phyloP scores from a whole-genome alignment of 2,113 vertebrate species.

The Axis porcinus region DNA sequence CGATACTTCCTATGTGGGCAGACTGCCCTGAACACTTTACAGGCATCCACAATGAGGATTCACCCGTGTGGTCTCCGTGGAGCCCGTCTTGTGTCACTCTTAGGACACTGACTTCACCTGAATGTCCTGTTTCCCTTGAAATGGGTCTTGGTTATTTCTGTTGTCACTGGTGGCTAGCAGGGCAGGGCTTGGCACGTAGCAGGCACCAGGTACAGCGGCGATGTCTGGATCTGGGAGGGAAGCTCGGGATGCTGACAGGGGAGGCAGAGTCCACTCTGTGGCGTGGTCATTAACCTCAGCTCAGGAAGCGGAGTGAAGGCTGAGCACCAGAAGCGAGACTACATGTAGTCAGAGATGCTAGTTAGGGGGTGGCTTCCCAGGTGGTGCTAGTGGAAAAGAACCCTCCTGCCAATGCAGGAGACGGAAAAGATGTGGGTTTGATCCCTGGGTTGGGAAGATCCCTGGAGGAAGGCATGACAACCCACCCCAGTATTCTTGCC shows the following conservation, averaged over 20 bases:
- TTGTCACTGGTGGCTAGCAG: not conserved
- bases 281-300: not conserved
- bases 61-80: rapidly evolving
- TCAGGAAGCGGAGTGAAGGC: not conserved
- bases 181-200: not conserved
- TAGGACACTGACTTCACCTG: no score
- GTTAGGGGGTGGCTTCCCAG: not conserved
- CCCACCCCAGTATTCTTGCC: not conserved
- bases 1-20: not conserved
- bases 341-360: not conserved
- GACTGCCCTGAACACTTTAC: no score
- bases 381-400: not conserved
- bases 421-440: not conserved
- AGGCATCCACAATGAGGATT: not conserved
- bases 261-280: no score
- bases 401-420: not conserved
- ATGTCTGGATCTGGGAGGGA: not conserved
- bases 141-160: not conserved
- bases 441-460: not conserved
- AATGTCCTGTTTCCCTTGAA: not conserved
- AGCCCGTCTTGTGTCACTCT: not conserved
- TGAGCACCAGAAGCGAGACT: not conserved
- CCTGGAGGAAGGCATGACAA: not conserved
- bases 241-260: rapidly evolving
- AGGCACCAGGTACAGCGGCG: not conserved